These are phyloP conservation scores for Bombus superbus DNA, from an alignment of 1,140 invertebrate species.

Conservation along the genomic window DNA sequence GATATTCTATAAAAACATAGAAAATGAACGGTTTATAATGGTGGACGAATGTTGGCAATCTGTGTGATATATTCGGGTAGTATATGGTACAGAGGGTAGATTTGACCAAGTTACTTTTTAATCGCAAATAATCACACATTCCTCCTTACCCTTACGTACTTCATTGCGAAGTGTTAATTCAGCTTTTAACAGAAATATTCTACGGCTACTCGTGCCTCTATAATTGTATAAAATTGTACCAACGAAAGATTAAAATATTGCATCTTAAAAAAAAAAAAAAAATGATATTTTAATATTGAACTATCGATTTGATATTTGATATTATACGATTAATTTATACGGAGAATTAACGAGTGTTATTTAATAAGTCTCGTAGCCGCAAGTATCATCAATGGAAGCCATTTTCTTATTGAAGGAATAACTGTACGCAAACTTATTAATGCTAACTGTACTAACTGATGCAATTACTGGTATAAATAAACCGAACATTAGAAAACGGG, in stretches of 20 bases:
- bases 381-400: not conserved
- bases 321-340: not conserved
- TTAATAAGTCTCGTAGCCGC: not conserved
- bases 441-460: not conserved
- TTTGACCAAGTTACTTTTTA: not conserved
- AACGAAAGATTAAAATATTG: not conserved
- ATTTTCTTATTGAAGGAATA: constrained; percentile 10
- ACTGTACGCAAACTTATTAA: not conserved
- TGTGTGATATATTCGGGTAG: not conserved
- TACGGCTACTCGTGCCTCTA: rapidly evolving
- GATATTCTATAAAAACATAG: not conserved
- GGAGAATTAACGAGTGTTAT: not conserved
- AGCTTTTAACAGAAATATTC: not conserved
- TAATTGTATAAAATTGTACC: not conserved
- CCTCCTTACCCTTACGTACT: not conserved
- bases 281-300: not conserved
- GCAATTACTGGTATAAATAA: constrained; percentile 1
- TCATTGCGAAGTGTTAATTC: not conserved
- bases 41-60: not conserved
- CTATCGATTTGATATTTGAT: too few species aligned
- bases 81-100: not conserved
- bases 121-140: not conserved
- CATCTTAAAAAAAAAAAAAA: not conserved
- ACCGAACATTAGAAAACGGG: constrained; percentile 30
- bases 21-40: not conserved